Evolutionary conservation across 2,113 vertebrate genomes (phyloP).

Genomic region (Anhinga anhinga): DNA sequence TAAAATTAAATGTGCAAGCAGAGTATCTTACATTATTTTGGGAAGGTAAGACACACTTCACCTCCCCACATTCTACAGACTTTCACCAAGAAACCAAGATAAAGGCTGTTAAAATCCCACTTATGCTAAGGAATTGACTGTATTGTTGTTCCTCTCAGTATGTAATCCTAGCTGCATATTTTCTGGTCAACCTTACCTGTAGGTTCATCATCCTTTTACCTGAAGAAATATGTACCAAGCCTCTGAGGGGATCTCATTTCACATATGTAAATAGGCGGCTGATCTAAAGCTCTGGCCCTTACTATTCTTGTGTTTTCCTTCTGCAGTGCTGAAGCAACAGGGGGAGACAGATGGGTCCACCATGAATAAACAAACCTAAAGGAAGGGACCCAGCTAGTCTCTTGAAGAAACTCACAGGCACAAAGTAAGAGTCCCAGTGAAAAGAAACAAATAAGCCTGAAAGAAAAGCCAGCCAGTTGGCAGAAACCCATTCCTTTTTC

Average conservation of each 20-base stretch:
- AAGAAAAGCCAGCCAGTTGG: background rate
- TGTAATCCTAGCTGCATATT: background rate
- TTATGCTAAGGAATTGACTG: background rate
- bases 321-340: background rate
- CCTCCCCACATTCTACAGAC: background rate
- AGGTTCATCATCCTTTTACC: rapidly evolving
- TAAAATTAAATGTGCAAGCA: background rate
- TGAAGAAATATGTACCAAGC: background rate
- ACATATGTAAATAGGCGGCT: background rate
- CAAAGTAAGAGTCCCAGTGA: background rate
- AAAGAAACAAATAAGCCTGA: background rate
- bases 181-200: background rate
- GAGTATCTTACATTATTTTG: background rate
- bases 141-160: background rate
- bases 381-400: background rate
- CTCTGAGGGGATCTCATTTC: background rate
- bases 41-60: background rate
- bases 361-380: background rate
- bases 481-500: background rate
- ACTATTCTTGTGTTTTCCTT: background rate
- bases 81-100: background rate
- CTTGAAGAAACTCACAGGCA: background rate
- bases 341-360: background rate
- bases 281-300: background rate
- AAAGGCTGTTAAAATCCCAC: background rate